A percentile compares a stretch with the other conserved stretches of the same genome.
phyloP scores from a whole-genome alignment of 64 coral and sea anemone genomes.

The Porites australiensis region DNA sequence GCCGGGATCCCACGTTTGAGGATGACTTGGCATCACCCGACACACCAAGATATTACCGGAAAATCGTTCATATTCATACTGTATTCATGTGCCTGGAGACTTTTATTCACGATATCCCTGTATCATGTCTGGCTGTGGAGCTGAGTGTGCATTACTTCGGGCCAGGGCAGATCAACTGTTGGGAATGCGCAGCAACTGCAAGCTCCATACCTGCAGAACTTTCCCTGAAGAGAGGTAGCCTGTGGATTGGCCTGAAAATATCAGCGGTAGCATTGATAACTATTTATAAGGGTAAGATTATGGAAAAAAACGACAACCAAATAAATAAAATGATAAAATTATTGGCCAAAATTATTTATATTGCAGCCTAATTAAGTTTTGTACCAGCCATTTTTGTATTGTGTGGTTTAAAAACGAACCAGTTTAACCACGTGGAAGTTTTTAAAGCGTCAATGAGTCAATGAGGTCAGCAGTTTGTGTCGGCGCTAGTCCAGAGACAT shows the following conservation, averaged over 20 bases:
- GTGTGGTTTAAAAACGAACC: too few species aligned
- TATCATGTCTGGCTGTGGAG: conserved; percentile 70
- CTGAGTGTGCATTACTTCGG: conserved; percentile 80
- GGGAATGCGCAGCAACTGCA: conserved; percentile 71
- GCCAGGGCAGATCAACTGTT: conserved; percentile 72
- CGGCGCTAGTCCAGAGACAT: too few species aligned
- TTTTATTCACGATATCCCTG: conserved; percentile 79
- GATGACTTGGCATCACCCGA: conserved; percentile 61
- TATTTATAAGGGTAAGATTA: conserved; percentile 83
- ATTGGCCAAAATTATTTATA: too few species aligned
- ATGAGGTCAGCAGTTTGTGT: too few species aligned
- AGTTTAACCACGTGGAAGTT: too few species aligned
- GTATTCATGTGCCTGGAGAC: conserved; percentile 87
- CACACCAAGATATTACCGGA: conserved; percentile 78
- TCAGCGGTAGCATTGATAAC: conserved; percentile 75
- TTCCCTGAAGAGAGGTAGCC: conserved; percentile 66
- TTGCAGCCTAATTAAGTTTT: too few species aligned
- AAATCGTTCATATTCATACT: conserved; percentile 74
- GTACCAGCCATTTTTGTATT: too few species aligned
- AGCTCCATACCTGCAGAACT: conserved; percentile 55
- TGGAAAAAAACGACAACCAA: too few species aligned
- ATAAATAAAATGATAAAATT: too few species aligned
- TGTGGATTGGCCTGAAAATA: conserved; percentile 87
- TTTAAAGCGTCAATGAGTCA: too few species aligned
- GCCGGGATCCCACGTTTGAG: conserved; percentile 66